A percentile compares a stretch with the other conserved stretches of the same genome.
phyloP scores from a whole-genome alignment of 2,888 invertebrate genomes.

The Melinaea menophilus region DNA sequence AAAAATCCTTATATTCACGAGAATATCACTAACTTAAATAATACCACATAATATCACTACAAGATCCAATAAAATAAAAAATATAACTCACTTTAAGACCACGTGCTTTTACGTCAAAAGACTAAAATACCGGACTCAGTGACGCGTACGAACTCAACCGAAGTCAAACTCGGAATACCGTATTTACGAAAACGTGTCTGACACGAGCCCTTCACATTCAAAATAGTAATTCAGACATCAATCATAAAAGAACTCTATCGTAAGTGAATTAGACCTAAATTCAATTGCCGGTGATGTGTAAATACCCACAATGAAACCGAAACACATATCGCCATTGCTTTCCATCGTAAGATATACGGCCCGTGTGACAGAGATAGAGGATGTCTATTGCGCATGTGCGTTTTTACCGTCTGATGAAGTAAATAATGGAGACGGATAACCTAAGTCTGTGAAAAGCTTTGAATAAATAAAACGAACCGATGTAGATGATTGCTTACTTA shows the following conservation, averaged over 20 bases:
- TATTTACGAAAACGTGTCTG: slow-evolving; percentile 42
- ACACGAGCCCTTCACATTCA: slow-evolving; percentile 52
- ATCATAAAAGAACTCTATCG: slow-evolving; percentile 43
- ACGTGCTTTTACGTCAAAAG: slow-evolving; percentile 28
- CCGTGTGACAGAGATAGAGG: slow-evolving; percentile 43
- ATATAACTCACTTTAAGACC: slow-evolving; percentile 30
- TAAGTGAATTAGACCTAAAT: slow-evolving; percentile 2
- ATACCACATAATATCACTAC: slow-evolving; percentile 5
- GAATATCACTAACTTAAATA: slow-evolving; percentile 4
- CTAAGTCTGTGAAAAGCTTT: slow-evolving; percentile 24
- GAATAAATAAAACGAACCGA: slow-evolving; percentile 4
- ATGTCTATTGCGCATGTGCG: slow-evolving; percentile 56
- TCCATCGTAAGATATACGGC: slow-evolving; percentile 38
- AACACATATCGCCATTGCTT: slow-evolving; percentile 46
- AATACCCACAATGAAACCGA: slow-evolving; percentile 49
- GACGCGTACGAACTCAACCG: slow-evolving; percentile 18
- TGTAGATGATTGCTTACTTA: not conserved
- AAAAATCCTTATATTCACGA: not conserved
- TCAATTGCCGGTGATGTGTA: slow-evolving; percentile 31
- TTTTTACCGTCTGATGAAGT: slow-evolving; percentile 45
- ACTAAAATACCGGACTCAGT: slow-evolving; percentile 13
- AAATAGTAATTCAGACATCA: slow-evolving; percentile 48
- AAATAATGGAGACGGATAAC: slow-evolving; percentile 21
- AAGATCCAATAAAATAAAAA: slow-evolving; percentile 5
- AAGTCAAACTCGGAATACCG: slow-evolving; percentile 40